These are phyloP conservation scores for Dendrolimus houi DNA, from an alignment of 2,888 invertebrate genomes.

Conservation along the genomic window DNA sequence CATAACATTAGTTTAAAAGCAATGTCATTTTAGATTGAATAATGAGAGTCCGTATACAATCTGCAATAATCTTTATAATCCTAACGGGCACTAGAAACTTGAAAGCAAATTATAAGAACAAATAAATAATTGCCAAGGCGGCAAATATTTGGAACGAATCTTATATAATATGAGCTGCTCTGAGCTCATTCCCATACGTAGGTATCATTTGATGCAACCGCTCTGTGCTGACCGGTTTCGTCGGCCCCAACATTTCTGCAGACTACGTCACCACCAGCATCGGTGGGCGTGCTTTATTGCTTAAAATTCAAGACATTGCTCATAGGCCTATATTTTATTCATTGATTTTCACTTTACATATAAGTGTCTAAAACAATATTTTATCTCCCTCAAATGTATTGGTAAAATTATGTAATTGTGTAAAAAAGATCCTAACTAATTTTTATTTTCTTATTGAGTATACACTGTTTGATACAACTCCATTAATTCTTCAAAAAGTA, in stretches of 20 bases:
- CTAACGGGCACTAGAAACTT: neutral
- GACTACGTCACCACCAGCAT: slow-evolving; percentile 30
- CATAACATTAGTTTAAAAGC: neutral
- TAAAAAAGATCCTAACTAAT: too few species aligned
- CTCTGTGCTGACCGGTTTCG: slow-evolving; percentile 45
- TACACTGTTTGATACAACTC: too few species aligned
- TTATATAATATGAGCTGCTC: slow-evolving; percentile 36
- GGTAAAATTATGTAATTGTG: too few species aligned
- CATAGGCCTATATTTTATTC: neutral
- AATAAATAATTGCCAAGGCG: slow-evolving; percentile 3
- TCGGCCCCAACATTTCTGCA: slow-evolving; percentile 46
- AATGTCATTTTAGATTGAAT: neutral
- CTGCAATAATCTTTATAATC: too few species aligned
- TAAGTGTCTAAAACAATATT: too few species aligned
- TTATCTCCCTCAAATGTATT: too few species aligned
- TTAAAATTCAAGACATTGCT: slow-evolving; percentile 9
- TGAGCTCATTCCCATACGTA: slow-evolving; percentile 41
- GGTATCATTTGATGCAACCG: slow-evolving; percentile 52
- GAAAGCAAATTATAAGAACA: neutral
- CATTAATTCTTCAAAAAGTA: too few species aligned
- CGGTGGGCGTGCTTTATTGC: slow-evolving; percentile 30
- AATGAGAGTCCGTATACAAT: neutral
- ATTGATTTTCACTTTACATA: neutral
- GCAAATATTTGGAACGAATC: slow-evolving; percentile 18
- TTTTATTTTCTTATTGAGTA: too few species aligned